These are phyloP conservation scores for Caenorhabditis briggsae DNA, from an alignment of 1,140 invertebrate species.

Conservation along the genomic window DNA sequence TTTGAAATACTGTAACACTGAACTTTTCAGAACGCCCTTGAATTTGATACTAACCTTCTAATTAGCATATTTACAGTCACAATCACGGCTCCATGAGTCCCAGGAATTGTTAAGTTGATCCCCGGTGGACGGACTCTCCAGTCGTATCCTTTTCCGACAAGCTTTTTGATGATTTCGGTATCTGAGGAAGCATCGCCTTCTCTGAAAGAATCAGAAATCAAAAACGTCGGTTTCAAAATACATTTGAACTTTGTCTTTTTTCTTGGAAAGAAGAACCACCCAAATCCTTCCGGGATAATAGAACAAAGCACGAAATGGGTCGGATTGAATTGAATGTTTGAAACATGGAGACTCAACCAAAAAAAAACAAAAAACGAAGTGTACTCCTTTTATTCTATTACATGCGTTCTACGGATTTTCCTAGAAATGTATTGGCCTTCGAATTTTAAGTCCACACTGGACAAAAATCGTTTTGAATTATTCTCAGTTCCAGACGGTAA, in stretches of 20 bases:
- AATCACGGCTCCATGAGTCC: constrained; percentile 80
- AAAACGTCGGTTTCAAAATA: neutral
- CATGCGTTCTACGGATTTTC: neutral
- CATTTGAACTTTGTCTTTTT: neutral
- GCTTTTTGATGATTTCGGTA: constrained; percentile 75
- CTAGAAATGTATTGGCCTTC: neutral
- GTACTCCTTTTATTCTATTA: constrained; percentile 3
- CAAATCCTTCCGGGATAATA: constrained; percentile 5
- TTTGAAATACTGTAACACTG: constrained; percentile 86
- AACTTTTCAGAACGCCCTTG: neutral
- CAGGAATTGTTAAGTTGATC: constrained; percentile 69
- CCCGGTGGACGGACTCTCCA: constrained; percentile 76
- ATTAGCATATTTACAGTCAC: constrained; percentile 89
- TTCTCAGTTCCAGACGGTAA: neutral
- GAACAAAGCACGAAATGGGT: neutral
- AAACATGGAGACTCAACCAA: neutral
- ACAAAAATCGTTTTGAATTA: neutral
- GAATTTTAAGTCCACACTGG: neutral
- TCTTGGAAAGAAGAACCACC: neutral
- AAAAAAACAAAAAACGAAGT: neutral
- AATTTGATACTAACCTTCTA: constrained; percentile 80
- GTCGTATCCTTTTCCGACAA: constrained; percentile 75
- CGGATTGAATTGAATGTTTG: neutral
- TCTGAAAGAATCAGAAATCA: constrained; percentile 19
- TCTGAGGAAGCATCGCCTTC: constrained; percentile 65